Base-by-base conservation (phyloP, 2,113 vertebrate species). In the Chionodraco myersi region DNA sequence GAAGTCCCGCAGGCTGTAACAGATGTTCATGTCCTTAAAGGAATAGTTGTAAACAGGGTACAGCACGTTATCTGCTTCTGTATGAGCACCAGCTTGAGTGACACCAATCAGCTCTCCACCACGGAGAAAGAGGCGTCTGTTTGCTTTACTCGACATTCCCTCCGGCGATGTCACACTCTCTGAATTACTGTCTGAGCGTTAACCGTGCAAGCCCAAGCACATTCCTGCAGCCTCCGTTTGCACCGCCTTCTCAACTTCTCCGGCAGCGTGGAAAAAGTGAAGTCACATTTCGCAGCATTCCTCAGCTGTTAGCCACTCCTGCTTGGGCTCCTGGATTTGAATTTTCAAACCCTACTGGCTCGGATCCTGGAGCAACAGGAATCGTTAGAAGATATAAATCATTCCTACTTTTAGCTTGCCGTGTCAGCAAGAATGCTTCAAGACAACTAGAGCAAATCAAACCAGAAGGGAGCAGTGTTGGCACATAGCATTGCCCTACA, bases 231-330 rank as follows among this genome's bases (percentile, higher is more conserved):
- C 64, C 45, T 59, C 30, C 1, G 36, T 36, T 68, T 44, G 4
- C 58, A 36, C 34, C 18, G 56, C 58, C 75, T 47, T n/a, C 70
- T 53, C 26, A 51, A 16, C n/a, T 68, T 41, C 66, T 72, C 60
- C 30, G 65, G 68, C 68, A 51, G 41, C 41, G 78, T 79, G 86
- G 90, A 88, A 93, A 94, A 91, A 77, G 14, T 88, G 62, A 75
- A 30, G 79, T 80, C 84, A 84, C 82, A 73, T 88, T 91, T 80
- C 71, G 30, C 68, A 82, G 87, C 92, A 92, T 88, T 88, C 87
- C 83, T 77, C 23, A 83, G 82, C n/a, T 77, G 89, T 93, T 82
- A 90, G 84, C 71, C 85, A 86, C 89, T 88, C 88, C 82, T 77
- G 73, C 68, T 62, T 16, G 49, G 4, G 36, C 18, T 73, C 49